A percentile compares a stretch with the other conserved stretches of the same genome.
Evolutionary conservation across 2,888 invertebrate species (phyloP).

Genomic region (Lasioglossum calceatum): DNA sequence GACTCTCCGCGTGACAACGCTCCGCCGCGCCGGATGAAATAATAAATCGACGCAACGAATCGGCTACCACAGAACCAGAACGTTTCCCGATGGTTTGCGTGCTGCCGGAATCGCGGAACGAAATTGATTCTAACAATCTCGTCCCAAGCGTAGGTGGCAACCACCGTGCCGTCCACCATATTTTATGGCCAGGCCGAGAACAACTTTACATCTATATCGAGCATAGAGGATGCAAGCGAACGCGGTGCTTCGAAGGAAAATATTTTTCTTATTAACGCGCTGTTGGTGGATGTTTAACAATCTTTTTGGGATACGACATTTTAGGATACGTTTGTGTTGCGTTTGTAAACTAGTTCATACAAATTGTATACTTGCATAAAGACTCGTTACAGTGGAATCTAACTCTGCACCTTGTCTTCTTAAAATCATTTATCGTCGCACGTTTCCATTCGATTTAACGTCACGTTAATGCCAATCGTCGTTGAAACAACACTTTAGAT

Average conservation of each 20-base stretch:
- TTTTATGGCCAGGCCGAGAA: not conserved
- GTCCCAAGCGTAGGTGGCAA: not conserved
- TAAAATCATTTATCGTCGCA: not conserved
- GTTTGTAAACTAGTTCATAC: not conserved
- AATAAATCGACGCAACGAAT: slow-evolving; percentile 57
- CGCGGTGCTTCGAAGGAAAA: not conserved
- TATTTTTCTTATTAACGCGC: not conserved
- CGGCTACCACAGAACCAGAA: slow-evolving; percentile 16
- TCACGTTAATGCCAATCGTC: not conserved
- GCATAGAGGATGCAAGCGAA: not conserved
- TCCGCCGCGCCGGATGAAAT: slow-evolving; percentile 53
- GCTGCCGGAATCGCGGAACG: slow-evolving; percentile 6
- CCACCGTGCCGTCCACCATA: not conserved
- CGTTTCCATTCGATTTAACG: not conserved
- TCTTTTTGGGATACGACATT: not conserved
- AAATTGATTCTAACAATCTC: slow-evolving; percentile 21
- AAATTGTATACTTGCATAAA: not conserved
- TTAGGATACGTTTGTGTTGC: not conserved
- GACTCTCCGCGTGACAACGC: slow-evolving; percentile 49
- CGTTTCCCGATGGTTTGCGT: slow-evolving; percentile 15
- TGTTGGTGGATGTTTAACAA: not conserved
- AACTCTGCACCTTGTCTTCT: not conserved
- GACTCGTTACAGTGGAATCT: not conserved
- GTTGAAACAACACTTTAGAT: not conserved
- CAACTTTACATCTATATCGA: slow-evolving; percentile 4